Evolutionary conservation across 2,113 vertebrate genomes (phyloP), one percentile per base, ranked within the genome.

Genomic region (Tyto alba): DNA sequence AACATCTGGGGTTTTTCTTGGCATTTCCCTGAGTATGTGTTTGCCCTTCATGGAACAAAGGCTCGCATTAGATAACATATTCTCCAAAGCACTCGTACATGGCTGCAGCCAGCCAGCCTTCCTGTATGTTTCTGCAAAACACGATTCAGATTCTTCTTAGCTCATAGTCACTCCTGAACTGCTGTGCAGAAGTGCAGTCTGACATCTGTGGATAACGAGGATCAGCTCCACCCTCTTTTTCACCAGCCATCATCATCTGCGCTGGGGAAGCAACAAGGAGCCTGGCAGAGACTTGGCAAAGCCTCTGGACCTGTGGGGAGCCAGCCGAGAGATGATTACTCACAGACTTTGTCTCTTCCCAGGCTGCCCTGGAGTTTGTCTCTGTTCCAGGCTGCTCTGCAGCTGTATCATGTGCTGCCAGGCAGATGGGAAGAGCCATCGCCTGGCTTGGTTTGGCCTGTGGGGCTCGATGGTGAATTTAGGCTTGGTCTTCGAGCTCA

Each of bases 281-380:
- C 71, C 57, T 93, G 87, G 43, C 13, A 27, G 45, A 90, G 94
- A 69, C 57, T 79, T 96, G 87, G 87, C 89, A 93, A 68, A 94
- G 41, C 34, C 40, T 11, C 48, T 38, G 8, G 43, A 76, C 89
- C 73, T 68, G 84, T 52, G 59, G 57, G 85, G 81, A 95, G 48
- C 69, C 84, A 64, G 84, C 66, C 0, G 34, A 96, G 84, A 74
- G 86, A 55, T 78, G 80, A 91, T 90, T 87, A 81, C 66, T 91
- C 43, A 22, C 56, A 38, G 94, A 83, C 52, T 93, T 84, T 93
- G 89, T 92, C 72, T 91, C 64, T 56, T 72, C 77, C 82, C 90
- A 63, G 81, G 41, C 93, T 96, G 52, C 83, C 83, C 83, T 83
- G 75, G 59, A 48, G 50, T 66, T 59, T 77, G 64, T 64, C 41